These are phyloP conservation scores for Pterocles burchelli DNA, from an alignment of 2,113 vertebrate genomes.

Conservation along the genomic window DNA sequence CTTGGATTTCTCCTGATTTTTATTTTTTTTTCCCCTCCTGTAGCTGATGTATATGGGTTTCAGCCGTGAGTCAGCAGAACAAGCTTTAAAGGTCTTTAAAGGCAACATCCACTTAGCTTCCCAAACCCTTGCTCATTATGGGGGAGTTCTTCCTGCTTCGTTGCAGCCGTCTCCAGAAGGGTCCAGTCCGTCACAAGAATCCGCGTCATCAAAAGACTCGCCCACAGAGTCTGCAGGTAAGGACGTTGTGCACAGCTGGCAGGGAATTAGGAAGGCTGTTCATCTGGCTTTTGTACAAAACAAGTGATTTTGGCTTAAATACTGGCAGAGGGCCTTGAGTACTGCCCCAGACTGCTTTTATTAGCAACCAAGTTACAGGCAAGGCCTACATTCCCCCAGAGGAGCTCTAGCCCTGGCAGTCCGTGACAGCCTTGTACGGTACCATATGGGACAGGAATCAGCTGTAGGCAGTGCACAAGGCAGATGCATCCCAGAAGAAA, in stretches of 20 bases:
- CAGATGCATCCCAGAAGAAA: background rate
- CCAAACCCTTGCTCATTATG: slow-evolving; percentile 85
- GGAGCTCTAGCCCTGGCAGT: background rate
- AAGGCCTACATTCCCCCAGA: background rate
- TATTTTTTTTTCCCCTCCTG: background rate
- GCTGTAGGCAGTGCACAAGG: background rate
- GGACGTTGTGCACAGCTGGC: background rate
- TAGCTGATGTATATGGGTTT: slow-evolving; percentile 90
- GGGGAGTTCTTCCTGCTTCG: slow-evolving; percentile 78
- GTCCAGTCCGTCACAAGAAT: slow-evolving; percentile 75
- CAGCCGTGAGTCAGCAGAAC: slow-evolving; percentile 66
- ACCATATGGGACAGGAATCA: accelerated
- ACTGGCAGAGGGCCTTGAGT: background rate
- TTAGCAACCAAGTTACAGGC: background rate
- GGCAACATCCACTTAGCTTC: slow-evolving; percentile 85
- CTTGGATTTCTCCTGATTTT: background rate
- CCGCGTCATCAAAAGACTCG: slow-evolving; percentile 60
- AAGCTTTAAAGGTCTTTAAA: slow-evolving; percentile 78
- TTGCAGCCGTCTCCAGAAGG: slow-evolving; percentile 58
- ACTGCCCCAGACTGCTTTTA: background rate
- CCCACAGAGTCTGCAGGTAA: slow-evolving; percentile 76
- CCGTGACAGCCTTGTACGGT: accelerated
- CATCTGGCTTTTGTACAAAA: background rate
- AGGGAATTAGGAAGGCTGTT: background rate
- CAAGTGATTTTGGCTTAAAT: background rate